Conservation (phyloP, 2,888 invertebrate species). For the Liopterus haemorrhoidalis region DNA sequence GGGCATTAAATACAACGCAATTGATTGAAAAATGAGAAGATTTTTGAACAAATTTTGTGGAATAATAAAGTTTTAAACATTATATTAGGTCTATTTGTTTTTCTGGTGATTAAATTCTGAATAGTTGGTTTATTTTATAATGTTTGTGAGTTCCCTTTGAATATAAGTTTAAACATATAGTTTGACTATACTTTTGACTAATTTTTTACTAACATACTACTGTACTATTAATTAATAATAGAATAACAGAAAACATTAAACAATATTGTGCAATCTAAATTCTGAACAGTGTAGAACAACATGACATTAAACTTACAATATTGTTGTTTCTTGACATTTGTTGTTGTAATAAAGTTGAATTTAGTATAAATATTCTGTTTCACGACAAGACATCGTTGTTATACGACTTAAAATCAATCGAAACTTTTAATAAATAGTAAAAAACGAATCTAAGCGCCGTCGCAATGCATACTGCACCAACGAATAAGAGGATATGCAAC, state of each 20-base stretch:
- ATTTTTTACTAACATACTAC: neutral
- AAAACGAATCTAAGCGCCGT: slow-evolving; percentile 21
- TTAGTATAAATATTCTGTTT: slow-evolving; percentile 2
- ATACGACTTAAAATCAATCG: slow-evolving; percentile 23
- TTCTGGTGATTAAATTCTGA: too few relatives aligned
- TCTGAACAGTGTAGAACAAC: neutral
- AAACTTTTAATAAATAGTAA: slow-evolving; percentile 22
- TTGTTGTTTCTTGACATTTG: neutral
- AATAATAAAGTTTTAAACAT: too few relatives aligned
- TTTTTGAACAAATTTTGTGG: too few relatives aligned
- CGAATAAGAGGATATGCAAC: too few relatives aligned
- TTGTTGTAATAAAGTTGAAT: neutral
- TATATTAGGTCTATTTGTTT: too few relatives aligned
- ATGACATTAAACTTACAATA: neutral
- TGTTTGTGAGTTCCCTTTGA: too few relatives aligned
- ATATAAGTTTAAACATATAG: too few relatives aligned
- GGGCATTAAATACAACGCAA: too few relatives aligned
- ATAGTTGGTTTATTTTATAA: too few relatives aligned
- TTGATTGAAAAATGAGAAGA: too few relatives aligned
- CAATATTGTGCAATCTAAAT: neutral
- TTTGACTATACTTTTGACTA: neutral
- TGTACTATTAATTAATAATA: neutral
- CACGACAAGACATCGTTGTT: slow-evolving; percentile 11
- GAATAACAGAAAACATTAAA: neutral
- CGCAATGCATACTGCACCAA: slow-evolving; percentile 21